Evolutionary conservation across 2,113 vertebrate species (phyloP).

Genomic region (Meriones unguiculatus): DNA sequence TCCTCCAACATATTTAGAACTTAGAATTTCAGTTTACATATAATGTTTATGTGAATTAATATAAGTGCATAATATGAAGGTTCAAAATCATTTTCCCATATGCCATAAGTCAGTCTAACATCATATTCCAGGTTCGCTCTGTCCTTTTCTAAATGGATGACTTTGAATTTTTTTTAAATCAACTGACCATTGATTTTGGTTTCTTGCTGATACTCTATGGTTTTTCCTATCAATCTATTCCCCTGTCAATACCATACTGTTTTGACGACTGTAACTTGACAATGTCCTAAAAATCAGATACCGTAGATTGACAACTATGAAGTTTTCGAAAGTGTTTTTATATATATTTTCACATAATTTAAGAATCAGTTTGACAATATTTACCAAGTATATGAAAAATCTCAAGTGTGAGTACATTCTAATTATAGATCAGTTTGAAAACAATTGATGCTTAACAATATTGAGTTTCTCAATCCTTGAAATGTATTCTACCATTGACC

Average conservation of each 20-base stretch:
- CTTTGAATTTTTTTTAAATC: slow-evolving; percentile 7
- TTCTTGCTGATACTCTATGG: not conserved
- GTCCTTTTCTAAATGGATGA: not conserved
- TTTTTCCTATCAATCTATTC: not conserved
- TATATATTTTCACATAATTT: slow-evolving; percentile 16
- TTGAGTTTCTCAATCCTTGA: slow-evolving; percentile 8
- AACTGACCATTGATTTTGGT: not conserved
- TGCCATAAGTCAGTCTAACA: not conserved
- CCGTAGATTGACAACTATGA: not conserved
- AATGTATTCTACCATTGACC: slow-evolving; percentile 19
- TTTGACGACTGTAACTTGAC: not conserved
- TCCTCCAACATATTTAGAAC: not conserved
- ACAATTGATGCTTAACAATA: not conserved
- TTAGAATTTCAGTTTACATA: not conserved
- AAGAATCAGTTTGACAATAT: not conserved
- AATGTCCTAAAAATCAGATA: slow-evolving; percentile 19
- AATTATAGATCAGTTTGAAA: slow-evolving; percentile 6
- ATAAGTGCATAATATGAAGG: not conserved
- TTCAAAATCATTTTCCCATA: not conserved
- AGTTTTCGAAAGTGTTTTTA: not conserved
- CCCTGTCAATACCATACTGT: not conserved
- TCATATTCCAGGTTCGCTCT: not conserved
- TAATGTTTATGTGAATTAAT: not conserved
- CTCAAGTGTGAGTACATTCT: not conserved
- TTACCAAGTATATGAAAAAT: not conserved